Base-by-base conservation (phyloP, 2,113 vertebrate genomes). In the Pseudorhombus dupliciocellatus region DNA sequence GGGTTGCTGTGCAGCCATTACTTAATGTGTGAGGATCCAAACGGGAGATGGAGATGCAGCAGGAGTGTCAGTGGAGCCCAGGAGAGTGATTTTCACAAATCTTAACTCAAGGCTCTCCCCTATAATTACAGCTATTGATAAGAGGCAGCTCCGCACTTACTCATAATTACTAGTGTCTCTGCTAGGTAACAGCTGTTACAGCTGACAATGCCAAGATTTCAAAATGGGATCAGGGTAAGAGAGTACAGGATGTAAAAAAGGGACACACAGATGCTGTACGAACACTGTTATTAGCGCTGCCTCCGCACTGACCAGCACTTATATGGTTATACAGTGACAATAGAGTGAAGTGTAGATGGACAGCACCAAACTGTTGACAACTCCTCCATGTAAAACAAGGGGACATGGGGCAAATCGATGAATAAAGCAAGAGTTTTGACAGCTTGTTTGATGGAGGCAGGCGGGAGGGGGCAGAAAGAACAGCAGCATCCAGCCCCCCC, bases 61-160 rank as follows among this genome's bases (percentile, higher is more conserved):
- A 72, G 68, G 77, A 79, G 75, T 68, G 50, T 58, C 26, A 20
- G 40, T 46, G 54, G 22, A 44, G 64, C 67, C 66, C 73, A 81
- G 70, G 80, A 57, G 65, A 76, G 75, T 70, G 60, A 84, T 87
- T 88, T 84, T 56, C 73, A 56, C 77, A 66, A 54, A 74, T 66
- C 0, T 4, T 16, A 8, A 71, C 63, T 75, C 62, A 66, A 70
- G 53, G 67, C 73, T 71, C 58, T 78, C 50, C 80, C 65, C 81
- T 81, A 59, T 90, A 88, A 91, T 92, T 88, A 90, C 73, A 77
- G 74, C 80, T 82, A 91, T 88, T 92, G 89, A 93, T 89, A 83
- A 92, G 74, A 85, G 72, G 85, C 87, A 84, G 83, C 78, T 79
- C 18, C 88, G 75, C 85, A 87, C 88, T 90, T 89, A 74, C 52